Evolutionary conservation across 2,797 vertebrate species (phyloP), one percentile per base, ranked within the genome.

Genomic region (Leontopithecus rosalia): DNA sequence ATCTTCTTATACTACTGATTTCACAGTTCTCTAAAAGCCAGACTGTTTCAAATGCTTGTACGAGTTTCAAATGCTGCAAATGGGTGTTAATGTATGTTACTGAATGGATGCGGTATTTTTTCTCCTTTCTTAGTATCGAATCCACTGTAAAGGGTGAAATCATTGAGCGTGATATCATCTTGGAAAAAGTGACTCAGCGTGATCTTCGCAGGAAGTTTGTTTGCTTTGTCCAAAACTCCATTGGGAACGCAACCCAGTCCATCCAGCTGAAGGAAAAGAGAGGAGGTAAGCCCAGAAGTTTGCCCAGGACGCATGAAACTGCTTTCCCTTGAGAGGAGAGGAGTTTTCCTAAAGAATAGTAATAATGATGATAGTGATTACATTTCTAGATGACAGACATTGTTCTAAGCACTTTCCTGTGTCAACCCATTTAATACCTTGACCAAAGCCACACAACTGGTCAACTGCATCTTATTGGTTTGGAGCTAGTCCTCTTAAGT

Each of bases 191-290:
- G 93, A 99, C 98, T 0, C 82, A 90, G 88, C 97, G 94, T 3
- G 98, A 99, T 94, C 96, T 99, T 81, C 97, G 39, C 87, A 98
- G 97, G 93, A 98, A 91, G 1, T 99, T 99, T 55, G 98, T 98
- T 0, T 99, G 99, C 95, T 95, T 98, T 88, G 99, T 99, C 94
- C 97, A 98, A 50, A 99, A 99, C 95, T 98, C 94, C 2, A 39
- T 98, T 2, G 99, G 99, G 33, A 99, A 98, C 36, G 67, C 30
- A 8, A 99, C 91, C 0, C 97, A 82, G 81, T 98, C 98, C 13
- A 85, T 99, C 92, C 98, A 76, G 33, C 98, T 99, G 50, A 98
- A 94, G 97, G 95, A 97, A 91, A 99, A 98, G 97, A 91, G 70
- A 72, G 95, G 88, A 99, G 99, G 99, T 99, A 98, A 98, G 94